Evolutionary conservation across 2,888 invertebrate species (phyloP).

Genomic region (Eupithecia tripunctaria): DNA sequence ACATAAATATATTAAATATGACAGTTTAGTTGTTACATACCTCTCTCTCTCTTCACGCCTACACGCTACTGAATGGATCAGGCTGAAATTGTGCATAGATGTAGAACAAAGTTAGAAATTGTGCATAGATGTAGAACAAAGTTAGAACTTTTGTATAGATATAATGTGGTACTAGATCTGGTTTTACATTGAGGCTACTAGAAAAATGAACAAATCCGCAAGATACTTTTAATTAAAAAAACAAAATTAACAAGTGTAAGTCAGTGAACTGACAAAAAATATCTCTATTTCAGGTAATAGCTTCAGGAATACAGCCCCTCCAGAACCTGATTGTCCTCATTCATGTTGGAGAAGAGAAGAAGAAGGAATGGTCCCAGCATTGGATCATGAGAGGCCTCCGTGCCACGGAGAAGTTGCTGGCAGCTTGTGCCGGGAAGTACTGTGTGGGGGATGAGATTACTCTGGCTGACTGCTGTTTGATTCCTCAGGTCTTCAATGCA

Average conservation of each 20-base stretch:
- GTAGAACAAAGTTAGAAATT: no score
- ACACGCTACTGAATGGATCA: no score
- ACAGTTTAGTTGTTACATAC: no score
- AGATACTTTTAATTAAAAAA: no score
- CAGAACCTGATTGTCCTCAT: slow-evolving; percentile 96
- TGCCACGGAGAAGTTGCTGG: slow-evolving; percentile 94
- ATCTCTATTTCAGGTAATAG: slow-evolving; percentile 85
- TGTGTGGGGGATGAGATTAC: slow-evolving; percentile 97
- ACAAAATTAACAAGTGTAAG: background rate
- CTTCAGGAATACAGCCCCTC: slow-evolving; percentile 97
- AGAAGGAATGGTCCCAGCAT: slow-evolving; percentile 96
- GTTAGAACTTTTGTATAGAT: no score
- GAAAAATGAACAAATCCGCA: no score
- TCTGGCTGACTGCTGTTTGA: slow-evolving; percentile 96
- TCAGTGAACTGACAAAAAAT: background rate
- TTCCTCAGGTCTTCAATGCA: slow-evolving; percentile 98
- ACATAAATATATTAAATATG: no score
- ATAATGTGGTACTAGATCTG: no score
- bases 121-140: no score
- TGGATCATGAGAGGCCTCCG: slow-evolving; percentile 96
- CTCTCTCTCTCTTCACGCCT: no score
- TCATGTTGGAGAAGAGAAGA: slow-evolving; percentile 94
- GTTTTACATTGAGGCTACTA: no score
- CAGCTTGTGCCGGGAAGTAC: slow-evolving; percentile 94
- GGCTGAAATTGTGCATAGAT: no score